Base-by-base conservation (phyloP, 2,888 invertebrate species). In the Helicoverpa assulta region DNA sequence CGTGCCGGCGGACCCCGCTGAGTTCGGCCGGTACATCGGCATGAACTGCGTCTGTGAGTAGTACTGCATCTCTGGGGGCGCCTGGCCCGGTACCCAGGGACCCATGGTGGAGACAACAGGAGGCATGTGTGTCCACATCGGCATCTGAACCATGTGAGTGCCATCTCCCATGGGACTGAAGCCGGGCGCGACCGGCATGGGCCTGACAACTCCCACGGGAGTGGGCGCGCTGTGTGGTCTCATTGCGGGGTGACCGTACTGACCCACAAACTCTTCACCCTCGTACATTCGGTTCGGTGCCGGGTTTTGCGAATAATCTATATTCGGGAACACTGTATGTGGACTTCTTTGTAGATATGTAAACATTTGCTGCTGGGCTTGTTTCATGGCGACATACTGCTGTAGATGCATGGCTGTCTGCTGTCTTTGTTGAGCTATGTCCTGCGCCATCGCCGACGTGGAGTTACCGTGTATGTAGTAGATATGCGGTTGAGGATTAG, bases 341-440 rank as follows among this genome's bases (percentile, higher is more conserved):
- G 95, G 94, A 51, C 93, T 91, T 76, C 95, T 86, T 78, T 95
- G 95, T 51, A 95, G 85, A 81, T 95, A 96, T 0, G 91, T 88
- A 67, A 92, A 94, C 95, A 96, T 94, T 72, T 95, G 95, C 71
- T 96, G 96, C 78, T 96, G 96, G 0, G 96, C 96, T 86, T 96
- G 96, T 73, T 96, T 96, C 96, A 96, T 96, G 0, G 96, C 96
- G 0, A 96, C 96, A 76, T 96, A 96, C 68, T 96, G 96, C 83
- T 96, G 96, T 62, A 96, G 83, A 58, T 96, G 95, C 63, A 96
- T 88, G 0, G 94, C 95, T 0, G 96, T 96, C 81, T 96, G 96
- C 70, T 96, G 96, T 56, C 96, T 88, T 63, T 96, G 96, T 73
- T 95, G 95, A 0, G 88, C 92, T 19, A 95, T 73, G 52, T 95